Conservation (phyloP, 1,140 invertebrate genomes). For the Aphaenogaster floridana region DNA sequence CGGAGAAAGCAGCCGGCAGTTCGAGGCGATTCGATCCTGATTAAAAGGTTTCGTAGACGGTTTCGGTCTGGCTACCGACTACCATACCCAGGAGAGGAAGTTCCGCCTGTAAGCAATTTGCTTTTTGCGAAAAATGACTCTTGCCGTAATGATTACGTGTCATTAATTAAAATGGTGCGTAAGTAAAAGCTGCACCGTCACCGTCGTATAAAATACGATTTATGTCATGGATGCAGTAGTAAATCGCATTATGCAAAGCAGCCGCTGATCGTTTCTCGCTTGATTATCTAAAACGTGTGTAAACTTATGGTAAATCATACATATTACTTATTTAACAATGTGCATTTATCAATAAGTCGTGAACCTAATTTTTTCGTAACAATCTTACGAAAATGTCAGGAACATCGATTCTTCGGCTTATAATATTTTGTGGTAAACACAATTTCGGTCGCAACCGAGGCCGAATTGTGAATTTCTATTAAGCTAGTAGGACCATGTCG, state of each 20-base stretch:
- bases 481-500: no score
- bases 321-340: neutral
- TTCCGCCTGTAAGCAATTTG: slow-evolving; percentile 43
- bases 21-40: slow-evolving; percentile 79
- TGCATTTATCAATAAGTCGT: neutral
- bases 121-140: slow-evolving; percentile 11
- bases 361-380: neutral
- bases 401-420: neutral
- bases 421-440: neutral
- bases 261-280: slow-evolving; percentile 6
- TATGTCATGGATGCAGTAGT: slow-evolving; percentile 25
- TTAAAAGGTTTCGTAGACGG: slow-evolving; percentile 76
- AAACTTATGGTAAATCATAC: neutral
- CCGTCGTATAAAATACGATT: slow-evolving; percentile 32
- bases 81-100: slow-evolving; percentile 18
- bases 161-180: slow-evolving; percentile 50
- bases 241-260: slow-evolving; percentile 49
- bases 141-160: slow-evolving; percentile 32
- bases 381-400: neutral
- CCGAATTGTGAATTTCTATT: no score
- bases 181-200: slow-evolving; percentile 37
- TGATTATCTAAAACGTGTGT: neutral
- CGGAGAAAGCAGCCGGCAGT: slow-evolving; percentile 73
- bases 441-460: neutral
- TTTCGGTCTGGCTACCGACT: slow-evolving; percentile 60